A percentile compares a stretch with the other conserved stretches of the same genome.
Evolutionary conservation across 1,140 invertebrate species (phyloP).

Genomic region (Dreissena rostriformis): DNA sequence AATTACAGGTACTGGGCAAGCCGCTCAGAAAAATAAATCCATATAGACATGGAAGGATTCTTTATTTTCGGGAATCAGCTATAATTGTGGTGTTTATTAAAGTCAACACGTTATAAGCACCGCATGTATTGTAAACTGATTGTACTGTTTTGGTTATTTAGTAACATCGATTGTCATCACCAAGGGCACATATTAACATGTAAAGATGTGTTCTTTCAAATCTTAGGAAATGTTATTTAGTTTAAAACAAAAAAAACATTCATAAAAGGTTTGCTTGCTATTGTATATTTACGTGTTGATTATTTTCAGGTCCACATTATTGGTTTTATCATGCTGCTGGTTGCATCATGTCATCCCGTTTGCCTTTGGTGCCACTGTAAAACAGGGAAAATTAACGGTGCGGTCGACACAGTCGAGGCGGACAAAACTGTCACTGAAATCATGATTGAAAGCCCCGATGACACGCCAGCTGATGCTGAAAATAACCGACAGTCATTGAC

Average conservation of each 20-base stretch:
- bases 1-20: not conserved
- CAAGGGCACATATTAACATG: not conserved
- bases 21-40: too few relatives aligned
- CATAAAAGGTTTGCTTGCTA: not conserved
- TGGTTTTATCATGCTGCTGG: not conserved
- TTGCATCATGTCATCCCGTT: slow-evolving; percentile 17
- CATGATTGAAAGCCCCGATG: too few relatives aligned
- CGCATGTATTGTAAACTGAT: not conserved
- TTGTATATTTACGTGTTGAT: not conserved
- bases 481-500: too few relatives aligned
- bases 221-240: not conserved
- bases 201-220: not conserved
- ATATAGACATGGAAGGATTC: not conserved
- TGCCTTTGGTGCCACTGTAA: slow-evolving; percentile 41
- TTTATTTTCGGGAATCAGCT: too few relatives aligned
- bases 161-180: not conserved
- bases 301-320: slow-evolving; percentile 23
- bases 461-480: too few relatives aligned
- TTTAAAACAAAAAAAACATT: not conserved
- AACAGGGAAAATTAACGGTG: slow-evolving; percentile 5
- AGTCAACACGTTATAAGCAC: too few relatives aligned
- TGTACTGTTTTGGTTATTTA: not conserved
- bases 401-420: not conserved
- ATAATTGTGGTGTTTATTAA: too few relatives aligned
- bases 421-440: slow-evolving; percentile 6